A percentile compares a stretch with the other conserved stretches of the same genome.
phyloP scores from a whole-genome alignment of 2,797 vertebrate species.

The Sebastes iracundus region DNA sequence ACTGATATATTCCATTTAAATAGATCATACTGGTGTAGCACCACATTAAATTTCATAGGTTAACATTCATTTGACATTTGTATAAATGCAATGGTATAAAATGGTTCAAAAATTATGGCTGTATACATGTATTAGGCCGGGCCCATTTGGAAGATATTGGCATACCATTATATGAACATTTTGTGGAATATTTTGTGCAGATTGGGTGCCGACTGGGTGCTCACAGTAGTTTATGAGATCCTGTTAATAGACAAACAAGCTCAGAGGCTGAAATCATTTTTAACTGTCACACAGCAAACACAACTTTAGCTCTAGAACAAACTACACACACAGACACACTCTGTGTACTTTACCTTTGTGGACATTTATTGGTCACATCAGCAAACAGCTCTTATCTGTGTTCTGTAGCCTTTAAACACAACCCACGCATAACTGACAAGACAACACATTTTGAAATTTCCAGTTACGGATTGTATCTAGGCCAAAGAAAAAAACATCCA shows the following conservation, averaged over 20 bases:
- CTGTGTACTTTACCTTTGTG: neutral
- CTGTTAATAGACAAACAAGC: neutral
- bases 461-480: neutral
- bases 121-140: neutral
- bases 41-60: neutral
- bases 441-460: neutral
- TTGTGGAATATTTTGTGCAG: neutral
- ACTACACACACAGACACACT: neutral
- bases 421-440: neutral
- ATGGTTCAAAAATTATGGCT: neutral
- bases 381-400: constrained; percentile 31
- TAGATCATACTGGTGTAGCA: neutral
- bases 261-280: neutral
- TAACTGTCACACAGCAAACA: neutral
- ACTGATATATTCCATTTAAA: neutral
- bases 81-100: neutral
- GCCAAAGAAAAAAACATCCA: neutral
- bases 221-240: neutral
- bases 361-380: neutral
- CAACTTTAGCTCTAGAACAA: neutral
- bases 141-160: neutral
- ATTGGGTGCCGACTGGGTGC: neutral
- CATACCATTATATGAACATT: neutral
- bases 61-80: neutral
- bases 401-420: neutral